Percentiles rank a stretch among this genome's conserved stretches.
These are phyloP conservation scores for Anthrax anthrax DNA, from an alignment of 2,888 invertebrate species.

Conservation along the genomic window DNA sequence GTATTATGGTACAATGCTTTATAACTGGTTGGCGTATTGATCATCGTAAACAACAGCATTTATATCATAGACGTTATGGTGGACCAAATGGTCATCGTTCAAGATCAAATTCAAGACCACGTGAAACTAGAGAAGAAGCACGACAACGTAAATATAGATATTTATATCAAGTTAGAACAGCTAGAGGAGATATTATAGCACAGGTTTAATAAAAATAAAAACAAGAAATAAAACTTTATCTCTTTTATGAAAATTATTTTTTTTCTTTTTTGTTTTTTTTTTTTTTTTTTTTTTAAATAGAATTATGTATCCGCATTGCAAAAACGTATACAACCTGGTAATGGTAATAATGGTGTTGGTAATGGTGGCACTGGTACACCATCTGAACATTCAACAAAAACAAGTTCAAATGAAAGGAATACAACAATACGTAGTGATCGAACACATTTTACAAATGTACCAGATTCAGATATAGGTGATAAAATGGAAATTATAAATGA, in stretches of 20 bases:
- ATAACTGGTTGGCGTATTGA: conserved; percentile 35
- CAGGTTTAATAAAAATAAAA: conserved; percentile 41
- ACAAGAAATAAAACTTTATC: too few species aligned
- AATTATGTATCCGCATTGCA: conserved; percentile 68
- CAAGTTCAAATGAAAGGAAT: conserved; percentile 52
- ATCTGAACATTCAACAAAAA: conserved; percentile 37
- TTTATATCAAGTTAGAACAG: conserved; percentile 75
- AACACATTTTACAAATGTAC: conserved; percentile 60
- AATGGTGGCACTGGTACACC: conserved; percentile 31
- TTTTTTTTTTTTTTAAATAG: conserved; percentile 31
- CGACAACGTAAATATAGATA: conserved; percentile 75
- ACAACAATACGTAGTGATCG: conserved; percentile 56
- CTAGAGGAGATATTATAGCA: conserved; percentile 79
- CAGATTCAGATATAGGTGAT: conserved; percentile 44
- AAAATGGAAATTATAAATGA: conserved; percentile 35
- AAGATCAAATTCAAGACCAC: conserved; percentile 40
- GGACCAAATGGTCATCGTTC: conserved; percentile 14
- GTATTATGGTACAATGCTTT: conserved; percentile 34
- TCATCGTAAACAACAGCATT: conserved; percentile 29
- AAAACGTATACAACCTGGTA: conserved; percentile 49
- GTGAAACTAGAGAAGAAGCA: conserved; percentile 64
- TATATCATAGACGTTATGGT: conserved; percentile 20
- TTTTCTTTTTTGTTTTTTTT: too few species aligned
- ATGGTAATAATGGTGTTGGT: too few species aligned
- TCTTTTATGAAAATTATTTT: too few species aligned